These are phyloP conservation scores for Meiosimyza platycephala DNA, from an alignment of 2,888 invertebrate genomes.

Conservation along the genomic window DNA sequence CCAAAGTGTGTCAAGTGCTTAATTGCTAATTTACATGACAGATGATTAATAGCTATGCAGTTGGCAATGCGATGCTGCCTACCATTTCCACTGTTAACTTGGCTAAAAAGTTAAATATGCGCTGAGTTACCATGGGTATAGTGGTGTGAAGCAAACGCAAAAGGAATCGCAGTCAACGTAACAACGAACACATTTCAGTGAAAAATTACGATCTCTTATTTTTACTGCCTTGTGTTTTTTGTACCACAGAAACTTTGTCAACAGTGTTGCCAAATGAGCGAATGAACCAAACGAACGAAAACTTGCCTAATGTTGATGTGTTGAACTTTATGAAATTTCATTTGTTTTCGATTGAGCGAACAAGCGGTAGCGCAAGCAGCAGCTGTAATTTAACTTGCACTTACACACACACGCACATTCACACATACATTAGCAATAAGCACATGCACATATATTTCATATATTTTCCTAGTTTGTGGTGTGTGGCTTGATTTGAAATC, in stretches of 20 bases:
- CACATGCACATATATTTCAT: slow-evolving; percentile 3
- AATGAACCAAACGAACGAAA: background rate
- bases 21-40: slow-evolving; percentile 61
- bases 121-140: no score
- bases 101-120: no score
- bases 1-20: slow-evolving; percentile 49
- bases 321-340: slow-evolving; percentile 28
- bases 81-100: no score
- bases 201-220: no score
- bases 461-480: background rate
- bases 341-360: slow-evolving; percentile 28
- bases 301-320: slow-evolving; percentile 19
- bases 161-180: no score
- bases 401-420: slow-evolving; percentile 19
- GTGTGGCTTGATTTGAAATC: slow-evolving; percentile 20
- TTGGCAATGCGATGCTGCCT: no score
- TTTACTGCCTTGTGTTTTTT: no score
- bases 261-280: no score
- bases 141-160: no score
- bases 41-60: slow-evolving; percentile 54
- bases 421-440: background rate
- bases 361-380: background rate
- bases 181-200: no score
- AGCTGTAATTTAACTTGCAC: slow-evolving; percentile 34
- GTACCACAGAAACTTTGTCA: no score